A percentile compares a stretch with the other conserved stretches of the same genome.
These are phyloP conservation scores for Cantharis nigra DNA, from an alignment of 2,888 invertebrate genomes.

Conservation along the genomic window DNA sequence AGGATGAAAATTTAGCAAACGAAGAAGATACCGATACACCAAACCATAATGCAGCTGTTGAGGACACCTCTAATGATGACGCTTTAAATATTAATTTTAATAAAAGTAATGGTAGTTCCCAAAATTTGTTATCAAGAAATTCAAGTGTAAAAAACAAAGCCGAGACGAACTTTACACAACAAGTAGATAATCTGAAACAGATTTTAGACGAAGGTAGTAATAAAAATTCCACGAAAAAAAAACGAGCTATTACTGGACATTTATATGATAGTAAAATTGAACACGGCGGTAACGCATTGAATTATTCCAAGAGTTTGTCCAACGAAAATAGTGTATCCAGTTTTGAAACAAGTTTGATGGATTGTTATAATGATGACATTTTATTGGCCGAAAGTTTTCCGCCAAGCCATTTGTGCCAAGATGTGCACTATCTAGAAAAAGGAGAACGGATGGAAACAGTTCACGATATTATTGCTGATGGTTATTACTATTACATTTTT, in stretches of 20 bases:
- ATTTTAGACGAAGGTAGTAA: slow-evolving; percentile 28
- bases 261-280: slow-evolving; percentile 72
- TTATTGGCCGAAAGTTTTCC: slow-evolving; percentile 74
- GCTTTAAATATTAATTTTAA: slow-evolving; percentile 33
- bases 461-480: slow-evolving; percentile 75
- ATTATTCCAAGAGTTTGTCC: slow-evolving; percentile 57
- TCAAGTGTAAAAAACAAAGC: slow-evolving; percentile 3
- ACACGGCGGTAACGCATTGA: slow-evolving; percentile 75
- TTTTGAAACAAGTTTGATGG: slow-evolving; percentile 76
- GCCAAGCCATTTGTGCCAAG: slow-evolving; percentile 69
- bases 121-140: slow-evolving; percentile 14
- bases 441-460: slow-evolving; percentile 70
- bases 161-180: neutral
- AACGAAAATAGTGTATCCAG: slow-evolving; percentile 77
- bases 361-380: slow-evolving; percentile 77
- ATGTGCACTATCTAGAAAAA: slow-evolving; percentile 70
- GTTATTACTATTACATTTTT: slow-evolving; percentile 89
- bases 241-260: slow-evolving; percentile 17
- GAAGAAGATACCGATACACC: neutral
- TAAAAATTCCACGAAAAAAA: slow-evolving; percentile 1
- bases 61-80: slow-evolving; percentile 38
- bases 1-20: slow-evolving; percentile 6
- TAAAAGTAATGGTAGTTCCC: neutral
- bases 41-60: slow-evolving; percentile 29
- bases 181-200: slow-evolving; percentile 31